These are phyloP conservation scores for Erpobdella octoculata DNA, from an alignment of 2,888 invertebrate species.

Conservation along the genomic window DNA sequence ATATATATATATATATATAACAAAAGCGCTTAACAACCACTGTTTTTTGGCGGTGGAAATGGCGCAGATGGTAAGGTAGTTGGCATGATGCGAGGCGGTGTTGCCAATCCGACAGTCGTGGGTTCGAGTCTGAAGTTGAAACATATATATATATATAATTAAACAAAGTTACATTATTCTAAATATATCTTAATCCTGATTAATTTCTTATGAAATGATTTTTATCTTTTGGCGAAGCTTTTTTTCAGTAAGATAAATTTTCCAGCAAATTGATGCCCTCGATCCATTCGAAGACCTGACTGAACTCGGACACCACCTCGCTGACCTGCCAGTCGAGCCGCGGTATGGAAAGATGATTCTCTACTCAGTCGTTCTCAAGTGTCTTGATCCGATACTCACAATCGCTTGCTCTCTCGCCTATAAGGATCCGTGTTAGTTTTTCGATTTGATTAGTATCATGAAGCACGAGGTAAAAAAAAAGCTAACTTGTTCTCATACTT, in stretches of 20 bases:
- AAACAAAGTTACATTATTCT: neutral
- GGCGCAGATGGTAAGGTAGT: no score
- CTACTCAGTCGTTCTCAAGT: constrained; percentile 79
- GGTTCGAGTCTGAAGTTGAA: no score
- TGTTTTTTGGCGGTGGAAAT: no score
- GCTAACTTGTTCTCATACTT: no score
- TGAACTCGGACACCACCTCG: constrained; percentile 74
- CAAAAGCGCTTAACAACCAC: no score
- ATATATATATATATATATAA: no score
- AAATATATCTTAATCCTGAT: neutral
- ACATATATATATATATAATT: neutral
- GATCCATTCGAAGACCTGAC: constrained; percentile 79
- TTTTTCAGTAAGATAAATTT: neutral
- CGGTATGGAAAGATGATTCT: constrained; percentile 83
- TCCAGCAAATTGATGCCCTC: constrained; percentile 73
- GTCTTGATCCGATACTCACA: constrained; percentile 82
- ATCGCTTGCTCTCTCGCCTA: constrained; percentile 77
- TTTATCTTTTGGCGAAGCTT: neutral
- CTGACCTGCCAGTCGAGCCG: constrained; percentile 86
- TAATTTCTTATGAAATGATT: neutral
- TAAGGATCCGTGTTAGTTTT: constrained; percentile 58
- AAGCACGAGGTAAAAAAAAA: neutral
- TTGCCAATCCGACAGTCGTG: no score
- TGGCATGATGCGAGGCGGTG: no score
- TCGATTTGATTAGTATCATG: neutral